Evolutionary conservation across 2,113 vertebrate genomes (phyloP).

Genomic region (Gallinago paraguaiae): DNA sequence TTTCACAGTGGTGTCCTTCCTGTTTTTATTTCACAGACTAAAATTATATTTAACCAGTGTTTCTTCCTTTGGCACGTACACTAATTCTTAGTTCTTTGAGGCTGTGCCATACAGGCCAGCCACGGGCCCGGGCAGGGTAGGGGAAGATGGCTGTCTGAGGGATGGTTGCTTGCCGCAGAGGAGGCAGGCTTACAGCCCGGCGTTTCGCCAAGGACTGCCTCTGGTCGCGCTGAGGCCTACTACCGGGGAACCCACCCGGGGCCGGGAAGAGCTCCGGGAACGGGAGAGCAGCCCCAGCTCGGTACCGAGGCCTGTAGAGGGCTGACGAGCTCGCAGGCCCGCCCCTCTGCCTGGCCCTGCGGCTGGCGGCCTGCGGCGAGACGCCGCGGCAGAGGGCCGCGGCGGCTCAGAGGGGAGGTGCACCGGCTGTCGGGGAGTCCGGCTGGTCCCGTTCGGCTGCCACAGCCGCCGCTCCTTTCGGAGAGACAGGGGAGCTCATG

Average conservation of each 20-base stretch:
- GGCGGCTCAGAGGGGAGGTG: background rate
- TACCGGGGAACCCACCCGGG: background rate
- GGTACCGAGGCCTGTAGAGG: accelerated
- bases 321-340: accelerated
- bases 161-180: accelerated
- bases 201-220: accelerated
- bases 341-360: accelerated
- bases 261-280: background rate
- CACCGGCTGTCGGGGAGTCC: background rate
- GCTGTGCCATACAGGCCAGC: accelerated
- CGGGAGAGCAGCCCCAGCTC: too few relatives aligned
- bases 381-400: background rate
- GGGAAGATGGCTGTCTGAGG: accelerated
- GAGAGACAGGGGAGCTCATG: too few relatives aligned
- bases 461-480: too few relatives aligned
- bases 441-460: background rate
- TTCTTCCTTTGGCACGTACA: accelerated
- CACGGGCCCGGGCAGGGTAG: accelerated
- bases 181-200: accelerated
- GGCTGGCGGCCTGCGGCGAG: background rate
- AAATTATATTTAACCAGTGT: background rate
- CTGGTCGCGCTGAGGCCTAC: accelerated
- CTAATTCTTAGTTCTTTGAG: accelerated
- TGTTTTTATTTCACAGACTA: background rate
- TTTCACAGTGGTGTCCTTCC: background rate